phyloP scores from a whole-genome alignment of 2,797 vertebrate species.

The Tolypeutes matacus region DNA sequence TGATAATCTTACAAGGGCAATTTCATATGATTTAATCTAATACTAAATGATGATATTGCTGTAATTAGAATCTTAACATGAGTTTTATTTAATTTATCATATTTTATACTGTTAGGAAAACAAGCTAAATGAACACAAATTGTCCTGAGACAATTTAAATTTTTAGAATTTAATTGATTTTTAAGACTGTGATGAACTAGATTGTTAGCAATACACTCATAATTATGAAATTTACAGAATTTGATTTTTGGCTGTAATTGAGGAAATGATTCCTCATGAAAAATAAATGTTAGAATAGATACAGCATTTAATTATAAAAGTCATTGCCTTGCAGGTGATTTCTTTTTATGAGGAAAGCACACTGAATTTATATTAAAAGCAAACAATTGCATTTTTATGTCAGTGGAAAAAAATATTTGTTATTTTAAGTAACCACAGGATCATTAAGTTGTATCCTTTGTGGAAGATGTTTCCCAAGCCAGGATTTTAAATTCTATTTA shows the following conservation, averaged over 20 bases:
- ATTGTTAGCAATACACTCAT: conserved; percentile 55
- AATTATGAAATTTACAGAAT: conserved; percentile 69
- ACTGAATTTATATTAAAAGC: conserved; percentile 70
- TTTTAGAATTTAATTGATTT: conserved; percentile 60
- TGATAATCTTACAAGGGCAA: neutral
- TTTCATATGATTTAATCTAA: neutral
- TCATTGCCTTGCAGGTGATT: conserved; percentile 46
- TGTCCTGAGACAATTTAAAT: conserved; percentile 4
- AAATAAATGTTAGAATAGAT: conserved; percentile 64
- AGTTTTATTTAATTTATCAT: conserved; percentile 43
- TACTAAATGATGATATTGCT: neutral
- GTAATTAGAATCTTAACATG: neutral
- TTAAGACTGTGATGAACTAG: conserved; percentile 51
- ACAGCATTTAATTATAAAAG: conserved; percentile 58
- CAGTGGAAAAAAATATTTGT: conserved; percentile 60
- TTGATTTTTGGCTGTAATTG: conserved; percentile 61
- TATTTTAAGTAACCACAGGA: conserved; percentile 67
- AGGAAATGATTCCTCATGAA: conserved; percentile 52
- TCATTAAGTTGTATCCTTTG: conserved; percentile 83
- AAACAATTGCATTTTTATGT: conserved; percentile 77
- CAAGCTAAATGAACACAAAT: conserved; percentile 58
- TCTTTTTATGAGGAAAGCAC: conserved; percentile 72
- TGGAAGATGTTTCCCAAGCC: conserved; percentile 60
- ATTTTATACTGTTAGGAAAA: conserved; percentile 43
- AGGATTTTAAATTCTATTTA: conserved; percentile 74